Percentiles rank a stretch among this genome's conserved stretches.
phyloP scores from a whole-genome alignment of 2,888 invertebrate genomes.

The Caenorhabditis becei region DNA sequence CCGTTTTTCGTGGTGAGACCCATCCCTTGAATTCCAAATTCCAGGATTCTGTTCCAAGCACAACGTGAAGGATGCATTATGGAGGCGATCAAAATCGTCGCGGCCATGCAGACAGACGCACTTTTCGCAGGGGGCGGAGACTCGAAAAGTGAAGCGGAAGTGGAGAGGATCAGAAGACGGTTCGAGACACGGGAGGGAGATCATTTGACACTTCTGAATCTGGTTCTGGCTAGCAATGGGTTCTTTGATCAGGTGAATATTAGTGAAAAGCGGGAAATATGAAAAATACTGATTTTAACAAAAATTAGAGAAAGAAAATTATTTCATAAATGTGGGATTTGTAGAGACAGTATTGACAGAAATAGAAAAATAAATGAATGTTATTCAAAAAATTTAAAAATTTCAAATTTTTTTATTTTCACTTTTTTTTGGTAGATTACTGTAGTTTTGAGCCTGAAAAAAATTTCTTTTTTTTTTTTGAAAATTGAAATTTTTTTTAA shows the following conservation, averaged over 20 bases:
- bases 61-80: conserved; percentile 80
- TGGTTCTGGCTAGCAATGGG: conserved; percentile 59
- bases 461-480: no score
- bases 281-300: no score
- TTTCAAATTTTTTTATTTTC: not conserved
- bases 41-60: conserved; percentile 68
- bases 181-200: conserved; percentile 83
- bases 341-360: not conserved
- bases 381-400: not conserved
- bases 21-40: conserved; percentile 12
- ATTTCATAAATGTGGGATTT: not conserved
- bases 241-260: conserved; percentile 67
- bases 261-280: no score
- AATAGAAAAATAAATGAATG: not conserved
- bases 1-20: no score
- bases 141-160: conserved; percentile 51
- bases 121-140: conserved; percentile 84
- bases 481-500: no score
- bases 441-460: no score
- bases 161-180: conserved; percentile 82
- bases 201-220: conserved; percentile 74
- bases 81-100: conserved; percentile 89
- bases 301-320: not conserved
- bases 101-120: conserved; percentile 92
- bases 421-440: no score